Evolutionary conservation across 2,797 vertebrate genomes (phyloP).

Genomic region (Coendou prehensilis): DNA sequence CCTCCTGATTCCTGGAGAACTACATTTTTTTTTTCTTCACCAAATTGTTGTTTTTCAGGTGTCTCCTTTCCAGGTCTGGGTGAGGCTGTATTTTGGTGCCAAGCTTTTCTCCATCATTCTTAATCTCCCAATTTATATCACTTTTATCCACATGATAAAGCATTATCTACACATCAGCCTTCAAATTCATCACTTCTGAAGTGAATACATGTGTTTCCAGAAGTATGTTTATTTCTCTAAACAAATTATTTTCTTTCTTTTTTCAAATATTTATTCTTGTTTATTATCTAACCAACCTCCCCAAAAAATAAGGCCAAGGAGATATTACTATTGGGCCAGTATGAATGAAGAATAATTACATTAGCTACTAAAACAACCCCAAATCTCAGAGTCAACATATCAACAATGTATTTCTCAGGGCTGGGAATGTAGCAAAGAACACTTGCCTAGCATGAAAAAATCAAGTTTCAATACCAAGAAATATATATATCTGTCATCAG

Average conservation of each 20-base stretch:
- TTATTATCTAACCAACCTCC: not conserved
- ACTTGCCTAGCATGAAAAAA: too few relatives aligned
- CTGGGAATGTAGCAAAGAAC: too few relatives aligned
- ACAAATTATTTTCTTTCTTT: slow-evolving; percentile 30
- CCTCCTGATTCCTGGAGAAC: not conserved
- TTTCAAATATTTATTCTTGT: not conserved
- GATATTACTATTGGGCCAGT: not conserved
- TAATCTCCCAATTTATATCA: not conserved
- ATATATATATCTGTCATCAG: not conserved
- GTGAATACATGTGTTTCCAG: not conserved
- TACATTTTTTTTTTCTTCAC: not conserved
- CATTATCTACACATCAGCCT: not conserved
- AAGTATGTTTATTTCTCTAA: slow-evolving; percentile 24
- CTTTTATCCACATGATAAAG: not conserved
- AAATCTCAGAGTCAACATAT: not conserved
- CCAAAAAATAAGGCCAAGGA: not conserved
- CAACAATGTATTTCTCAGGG: not conserved
- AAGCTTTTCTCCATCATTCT: not conserved
- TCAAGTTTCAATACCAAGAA: too few relatives aligned
- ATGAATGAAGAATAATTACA: not conserved
- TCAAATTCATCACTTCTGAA: slow-evolving; percentile 24
- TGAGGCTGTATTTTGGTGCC: not conserved
- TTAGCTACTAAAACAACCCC: not conserved
- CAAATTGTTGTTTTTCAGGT: not conserved
- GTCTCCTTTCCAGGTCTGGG: not conserved